Base-by-base conservation (phyloP, 2,797 vertebrate species). In the Myripristis murdjan region DNA sequence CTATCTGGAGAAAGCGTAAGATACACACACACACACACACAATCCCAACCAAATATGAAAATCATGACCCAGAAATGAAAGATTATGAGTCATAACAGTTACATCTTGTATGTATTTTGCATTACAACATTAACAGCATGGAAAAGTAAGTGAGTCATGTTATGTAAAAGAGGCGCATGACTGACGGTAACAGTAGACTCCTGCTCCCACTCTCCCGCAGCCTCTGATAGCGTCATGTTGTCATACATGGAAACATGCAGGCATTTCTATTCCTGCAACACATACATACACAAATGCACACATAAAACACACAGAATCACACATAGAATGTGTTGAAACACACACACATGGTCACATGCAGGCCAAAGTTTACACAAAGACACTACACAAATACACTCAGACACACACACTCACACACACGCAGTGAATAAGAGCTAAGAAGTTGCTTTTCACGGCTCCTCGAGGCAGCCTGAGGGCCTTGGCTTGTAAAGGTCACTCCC, bases 1-100 rank as follows among this genome's bases (percentile, higher is more conserved):
- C 3, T 97, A 97, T 92, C 95, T 99, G 77, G 97, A 99, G 88
- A 99, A 99, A 94, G 95, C 95, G 98, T 99, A 95, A 90, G 97
- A 85, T 26, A 62, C 20, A 51, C 9, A 5, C 64, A 46, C 59
- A 39, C 14, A 28, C 62, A 52, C 43, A 58, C 65, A 61, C 33
- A 51, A 26, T 39, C 35, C 4, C 63, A 64, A 57, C 73, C 39
- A 49, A 73, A 67, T 59, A 69, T 73, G 66, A 59, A 80, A 76
- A 81, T 75, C 1, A 23, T 20, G 9, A 62, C 16, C 37, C 22
- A 9, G 33, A 49, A 47, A 56, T 1, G 59, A 67, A 67, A 70
- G 46, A 23, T 22, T 51, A 35, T 47, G 26, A 28, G 26, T 28
- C 26, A 28, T 6, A 28, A 28, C 28, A 39, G 48, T 64, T 5